Evolutionary conservation across 2,888 invertebrate species (phyloP).

Genomic region (Hylaea fasciaria): DNA sequence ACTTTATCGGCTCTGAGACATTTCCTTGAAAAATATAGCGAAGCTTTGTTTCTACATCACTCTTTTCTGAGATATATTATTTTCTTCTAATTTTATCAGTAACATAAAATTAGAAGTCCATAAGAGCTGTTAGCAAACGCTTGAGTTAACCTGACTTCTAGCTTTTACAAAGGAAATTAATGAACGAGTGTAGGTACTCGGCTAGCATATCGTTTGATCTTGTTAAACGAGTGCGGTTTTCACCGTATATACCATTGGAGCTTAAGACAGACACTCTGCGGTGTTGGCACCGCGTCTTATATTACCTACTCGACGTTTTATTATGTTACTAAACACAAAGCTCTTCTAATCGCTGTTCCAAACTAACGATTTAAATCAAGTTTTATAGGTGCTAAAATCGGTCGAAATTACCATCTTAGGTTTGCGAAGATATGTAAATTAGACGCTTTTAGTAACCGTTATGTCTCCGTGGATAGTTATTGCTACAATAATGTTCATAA

Average conservation of each 20-base stretch:
- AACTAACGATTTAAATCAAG: slow-evolving; percentile 44
- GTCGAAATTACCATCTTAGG: slow-evolving; percentile 43
- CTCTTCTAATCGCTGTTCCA: slow-evolving; percentile 40
- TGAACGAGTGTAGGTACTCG: slow-evolving; percentile 33
- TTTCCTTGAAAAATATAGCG: too few relatives aligned
- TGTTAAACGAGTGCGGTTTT: slow-evolving; percentile 62
- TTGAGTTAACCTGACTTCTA: slow-evolving; percentile 29
- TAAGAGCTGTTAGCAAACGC: slow-evolving; percentile 30
- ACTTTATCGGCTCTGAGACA: too few relatives aligned
- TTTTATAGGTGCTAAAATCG: slow-evolving; percentile 46
- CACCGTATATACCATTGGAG: slow-evolving; percentile 54
- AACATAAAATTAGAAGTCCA: neutral
- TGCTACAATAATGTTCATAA: slow-evolving; percentile 40
- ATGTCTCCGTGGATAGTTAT: slow-evolving; percentile 37
- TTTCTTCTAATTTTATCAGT: too few relatives aligned
- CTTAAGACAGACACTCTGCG: slow-evolving; percentile 52
- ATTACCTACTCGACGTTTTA: slow-evolving; percentile 38
- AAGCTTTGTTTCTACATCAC: too few relatives aligned
- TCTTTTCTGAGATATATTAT: too few relatives aligned
- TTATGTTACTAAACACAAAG: slow-evolving; percentile 41
- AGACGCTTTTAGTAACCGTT: slow-evolving; percentile 35
- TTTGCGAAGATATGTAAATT: slow-evolving; percentile 45
- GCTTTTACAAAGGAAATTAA: slow-evolving; percentile 40
- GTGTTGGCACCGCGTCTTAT: slow-evolving; percentile 35
- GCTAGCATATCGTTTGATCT: slow-evolving; percentile 61